Evolutionary conservation across 23 tunicate species (phyloP), one percentile per base, ranked within the genome.

Genomic region (Ciona savignyi): DNA sequence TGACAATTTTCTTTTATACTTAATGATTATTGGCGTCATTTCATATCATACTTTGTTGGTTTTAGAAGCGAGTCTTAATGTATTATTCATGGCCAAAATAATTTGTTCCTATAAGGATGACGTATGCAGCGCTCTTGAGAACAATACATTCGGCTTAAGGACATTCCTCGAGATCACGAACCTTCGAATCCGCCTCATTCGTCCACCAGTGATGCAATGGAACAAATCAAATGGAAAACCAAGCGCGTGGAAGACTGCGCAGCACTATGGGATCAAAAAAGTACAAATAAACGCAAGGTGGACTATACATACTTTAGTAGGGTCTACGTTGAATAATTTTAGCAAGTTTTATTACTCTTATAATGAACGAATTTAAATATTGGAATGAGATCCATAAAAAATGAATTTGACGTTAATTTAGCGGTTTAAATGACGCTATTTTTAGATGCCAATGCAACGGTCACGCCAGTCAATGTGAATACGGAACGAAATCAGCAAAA

Each of bases 371-470:
- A n/a, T n/a, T n/a, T n/a, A n/a, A n/a, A n/a, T n/a, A n/a, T n/a
- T n/a, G n/a, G n/a, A n/a, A n/a, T n/a, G n/a, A n/a, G n/a, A n/a
- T n/a, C n/a, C n/a, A n/a, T n/a, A n/a, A n/a, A n/a, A n/a, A n/a
- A n/a, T n/a, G n/a, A n/a, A n/a, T n/a, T n/a, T n/a, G n/a, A n/a
- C n/a, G n/a, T n/a, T n/a, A n/a, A n/a, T n/a, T n/a, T n/a, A n/a
- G n/a, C n/a, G n/a, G n/a, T n/a, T n/a, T n/a, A n/a, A n/a, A n/a
- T n/a, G n/a, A n/a, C n/a, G n/a, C n/a, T n/a, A n/a, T n/a, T n/a
- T n/a, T 2, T 30, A 85, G 93, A 25, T 86, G 93, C 61, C 78
- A 73, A 32, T 86, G 93, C 42, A 86, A 86, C 68, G 93, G 93
- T 26, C 93, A 86, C 42, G 93, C 93, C 32, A 51, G 76, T 27